These are phyloP conservation scores for Trogon melanurus DNA, from an alignment of 2,113 vertebrate species.

Conservation along the genomic window DNA sequence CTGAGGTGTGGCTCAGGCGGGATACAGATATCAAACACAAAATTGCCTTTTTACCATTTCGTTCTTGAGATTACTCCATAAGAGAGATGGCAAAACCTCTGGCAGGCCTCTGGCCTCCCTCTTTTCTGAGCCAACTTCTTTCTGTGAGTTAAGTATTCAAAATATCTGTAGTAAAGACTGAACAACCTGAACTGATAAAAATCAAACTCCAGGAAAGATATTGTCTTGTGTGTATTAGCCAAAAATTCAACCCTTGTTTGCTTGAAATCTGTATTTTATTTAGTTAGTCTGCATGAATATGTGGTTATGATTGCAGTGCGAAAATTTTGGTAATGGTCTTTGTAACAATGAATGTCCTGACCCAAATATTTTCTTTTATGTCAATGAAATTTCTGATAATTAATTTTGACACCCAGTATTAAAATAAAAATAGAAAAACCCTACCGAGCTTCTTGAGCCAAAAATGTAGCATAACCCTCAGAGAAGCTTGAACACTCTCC, in stretches of 20 bases:
- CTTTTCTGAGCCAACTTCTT: background rate
- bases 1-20: background rate
- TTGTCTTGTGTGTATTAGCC: background rate
- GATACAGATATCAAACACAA: background rate
- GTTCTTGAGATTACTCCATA: background rate
- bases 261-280: slow-evolving; percentile 42
- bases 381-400: slow-evolving; percentile 45
- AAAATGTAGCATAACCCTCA: slow-evolving; percentile 13
- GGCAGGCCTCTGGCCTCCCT: background rate
- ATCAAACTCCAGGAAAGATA: background rate
- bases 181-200: background rate
- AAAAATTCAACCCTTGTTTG: background rate
- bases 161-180: background rate
- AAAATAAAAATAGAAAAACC: slow-evolving; percentile 40
- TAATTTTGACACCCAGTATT: slow-evolving; percentile 37
- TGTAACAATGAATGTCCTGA: background rate
- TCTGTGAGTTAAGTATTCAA: background rate
- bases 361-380: slow-evolving; percentile 26
- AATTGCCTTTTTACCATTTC: background rate
- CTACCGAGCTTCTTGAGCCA: slow-evolving; percentile 5
- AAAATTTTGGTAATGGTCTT: slow-evolving; percentile 22
- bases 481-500: background rate
- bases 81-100: background rate
- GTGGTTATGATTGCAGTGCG: background rate
- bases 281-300: background rate